Evolutionary conservation across 2,888 invertebrate species (phyloP).

Genomic region (Hemicrepidius hirtus): DNA sequence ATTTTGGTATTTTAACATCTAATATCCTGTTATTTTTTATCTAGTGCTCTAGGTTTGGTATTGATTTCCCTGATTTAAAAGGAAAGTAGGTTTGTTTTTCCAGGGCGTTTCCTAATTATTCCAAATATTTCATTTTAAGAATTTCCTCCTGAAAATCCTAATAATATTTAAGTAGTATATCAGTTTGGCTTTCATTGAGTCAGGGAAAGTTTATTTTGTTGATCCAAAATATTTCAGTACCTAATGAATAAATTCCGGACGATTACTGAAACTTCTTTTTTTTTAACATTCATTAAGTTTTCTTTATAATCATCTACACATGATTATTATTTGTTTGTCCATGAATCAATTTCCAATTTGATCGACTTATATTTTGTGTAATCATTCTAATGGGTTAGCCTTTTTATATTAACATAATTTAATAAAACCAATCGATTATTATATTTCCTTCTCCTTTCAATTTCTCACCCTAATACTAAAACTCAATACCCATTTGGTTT

Average conservation of each 20-base stretch:
- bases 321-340: conserved; percentile 6
- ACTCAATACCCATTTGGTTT: neutral
- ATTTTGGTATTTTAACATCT: neutral
- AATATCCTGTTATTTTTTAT: conserved; percentile 1
- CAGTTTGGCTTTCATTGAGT: no score
- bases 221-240: no score
- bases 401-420: conserved; percentile 3
- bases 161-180: no score
- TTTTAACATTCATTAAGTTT: no score
- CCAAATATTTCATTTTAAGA: no score
- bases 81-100: neutral
- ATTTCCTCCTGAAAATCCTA: no score
- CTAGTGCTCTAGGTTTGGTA: neutral
- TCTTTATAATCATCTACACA: no score
- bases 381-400: conserved; percentile 5
- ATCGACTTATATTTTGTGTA: conserved; percentile 16
- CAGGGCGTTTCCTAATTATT: no score
- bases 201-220: no score
- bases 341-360: neutral
- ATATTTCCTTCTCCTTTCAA: neutral
- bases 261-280: no score
- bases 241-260: no score
- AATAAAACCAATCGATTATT: conserved; percentile 19
- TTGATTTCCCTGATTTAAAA: neutral
- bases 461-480: neutral